Percentiles rank a stretch among this genome's conserved stretches.
These are phyloP conservation scores for Crocuta crocuta DNA, from an alignment of 2,113 vertebrate species.

Conservation along the genomic window DNA sequence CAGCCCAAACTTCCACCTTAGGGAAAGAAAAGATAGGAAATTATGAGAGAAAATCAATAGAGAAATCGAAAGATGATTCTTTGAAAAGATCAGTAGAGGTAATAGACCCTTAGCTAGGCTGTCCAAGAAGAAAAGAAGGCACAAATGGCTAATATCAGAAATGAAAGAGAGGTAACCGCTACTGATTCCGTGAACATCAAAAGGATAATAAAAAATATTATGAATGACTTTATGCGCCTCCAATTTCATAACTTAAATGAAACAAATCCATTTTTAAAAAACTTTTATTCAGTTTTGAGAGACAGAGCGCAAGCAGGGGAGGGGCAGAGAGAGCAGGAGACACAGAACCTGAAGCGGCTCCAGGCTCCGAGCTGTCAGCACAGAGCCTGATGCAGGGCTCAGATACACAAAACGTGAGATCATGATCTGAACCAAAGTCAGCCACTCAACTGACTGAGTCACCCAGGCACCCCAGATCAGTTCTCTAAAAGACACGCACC, in stretches of 20 bases:
- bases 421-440: no score
- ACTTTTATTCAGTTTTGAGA: no score
- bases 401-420: no score
- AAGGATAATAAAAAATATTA: conserved; percentile 6
- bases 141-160: background rate
- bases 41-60: background rate
- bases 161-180: background rate
- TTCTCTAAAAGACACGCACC: background rate
- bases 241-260: background rate
- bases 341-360: no score
- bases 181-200: background rate
- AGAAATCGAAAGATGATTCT: background rate
- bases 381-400: no score
- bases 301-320: no score
- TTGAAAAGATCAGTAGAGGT: conserved; percentile 27
- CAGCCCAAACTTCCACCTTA: background rate
- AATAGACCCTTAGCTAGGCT: background rate
- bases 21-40: background rate
- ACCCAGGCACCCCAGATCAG: background rate
- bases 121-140: background rate
- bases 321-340: no score
- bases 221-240: background rate
- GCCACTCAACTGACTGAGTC: no score
- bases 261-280: background rate
- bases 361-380: no score